These are phyloP conservation scores for Bufo bufo DNA, from an alignment of 2,113 vertebrate species.

Conservation along the genomic window DNA sequence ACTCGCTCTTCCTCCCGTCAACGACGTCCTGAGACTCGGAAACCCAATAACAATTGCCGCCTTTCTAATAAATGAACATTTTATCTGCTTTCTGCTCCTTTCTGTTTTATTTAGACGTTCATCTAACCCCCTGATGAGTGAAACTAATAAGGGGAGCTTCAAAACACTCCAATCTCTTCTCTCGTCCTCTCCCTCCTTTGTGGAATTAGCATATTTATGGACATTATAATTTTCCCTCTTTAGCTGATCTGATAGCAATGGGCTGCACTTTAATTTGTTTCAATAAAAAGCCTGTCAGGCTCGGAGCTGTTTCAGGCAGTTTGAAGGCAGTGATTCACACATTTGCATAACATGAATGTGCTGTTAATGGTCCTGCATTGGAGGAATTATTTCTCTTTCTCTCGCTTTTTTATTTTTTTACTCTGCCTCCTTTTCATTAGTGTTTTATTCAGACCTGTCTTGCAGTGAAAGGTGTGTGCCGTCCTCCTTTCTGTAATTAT, in stretches of 20 bases:
- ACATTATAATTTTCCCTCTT: constrained; percentile 53
- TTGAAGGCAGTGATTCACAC: constrained; percentile 34
- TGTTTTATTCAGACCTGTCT: constrained; percentile 60
- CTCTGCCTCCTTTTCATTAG: constrained; percentile 52
- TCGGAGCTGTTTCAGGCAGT: constrained; percentile 39
- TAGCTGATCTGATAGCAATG: constrained; percentile 56
- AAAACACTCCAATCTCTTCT: constrained; percentile 44
- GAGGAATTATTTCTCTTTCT: constrained; percentile 55
- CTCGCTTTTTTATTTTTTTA: constrained; percentile 1
- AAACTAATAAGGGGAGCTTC: constrained; percentile 60
- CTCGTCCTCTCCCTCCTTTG: background rate
- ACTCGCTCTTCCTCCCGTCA: constrained; percentile 37
- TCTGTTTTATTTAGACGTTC: constrained; percentile 59
- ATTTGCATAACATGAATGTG: constrained; percentile 54
- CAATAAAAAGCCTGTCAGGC: constrained; percentile 56
- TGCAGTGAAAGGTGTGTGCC: constrained; percentile 56
- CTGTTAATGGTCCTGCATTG: constrained; percentile 53
- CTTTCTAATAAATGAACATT: constrained; percentile 57
- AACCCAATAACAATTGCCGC: constrained; percentile 39
- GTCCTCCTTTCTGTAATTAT: constrained; percentile 57
- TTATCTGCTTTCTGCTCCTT: constrained; percentile 47
- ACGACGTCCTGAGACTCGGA: constrained; percentile 28
- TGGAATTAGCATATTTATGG: constrained; percentile 60
- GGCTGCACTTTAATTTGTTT: constrained; percentile 55
- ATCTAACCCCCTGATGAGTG: constrained; percentile 56